These are phyloP conservation scores for Boulengeromyrus knoepffleri DNA, from an alignment of 2,113 vertebrate species.

Conservation along the genomic window DNA sequence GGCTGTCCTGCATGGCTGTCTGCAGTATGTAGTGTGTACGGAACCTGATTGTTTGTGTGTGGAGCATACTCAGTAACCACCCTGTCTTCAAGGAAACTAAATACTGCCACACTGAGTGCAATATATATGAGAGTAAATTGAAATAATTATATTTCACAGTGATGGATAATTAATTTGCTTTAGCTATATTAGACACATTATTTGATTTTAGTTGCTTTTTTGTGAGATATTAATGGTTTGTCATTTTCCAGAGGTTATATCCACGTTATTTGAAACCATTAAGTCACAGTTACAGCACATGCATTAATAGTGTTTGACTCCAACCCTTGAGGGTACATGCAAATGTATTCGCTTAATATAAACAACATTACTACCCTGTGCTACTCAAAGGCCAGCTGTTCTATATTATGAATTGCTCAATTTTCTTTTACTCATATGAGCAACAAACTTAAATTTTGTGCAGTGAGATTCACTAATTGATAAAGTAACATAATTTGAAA, in stretches of 20 bases:
- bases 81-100: background rate
- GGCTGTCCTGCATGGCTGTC: too few relatives aligned
- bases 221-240: background rate
- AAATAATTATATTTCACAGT: slow-evolving; percentile 1
- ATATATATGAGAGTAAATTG: background rate
- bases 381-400: background rate
- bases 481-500: background rate
- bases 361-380: background rate
- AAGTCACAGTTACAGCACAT: background rate
- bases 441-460: background rate
- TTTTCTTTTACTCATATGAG: background rate
- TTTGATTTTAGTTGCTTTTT: slow-evolving; percentile 5
- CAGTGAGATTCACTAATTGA: background rate
- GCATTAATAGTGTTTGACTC: slow-evolving; percentile 1
- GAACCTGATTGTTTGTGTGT: background rate
- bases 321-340: background rate
- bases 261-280: background rate
- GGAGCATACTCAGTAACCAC: background rate
- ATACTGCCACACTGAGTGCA: background rate
- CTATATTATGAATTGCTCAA: background rate
- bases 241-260: slow-evolving; percentile 1
- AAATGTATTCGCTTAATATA: slow-evolving; percentile 8
- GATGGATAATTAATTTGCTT: background rate
- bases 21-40: background rate
- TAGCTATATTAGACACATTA: slow-evolving; percentile 1